phyloP scores from a whole-genome alignment of 2,888 invertebrate species.

The Exephanes ischioxanthus region DNA sequence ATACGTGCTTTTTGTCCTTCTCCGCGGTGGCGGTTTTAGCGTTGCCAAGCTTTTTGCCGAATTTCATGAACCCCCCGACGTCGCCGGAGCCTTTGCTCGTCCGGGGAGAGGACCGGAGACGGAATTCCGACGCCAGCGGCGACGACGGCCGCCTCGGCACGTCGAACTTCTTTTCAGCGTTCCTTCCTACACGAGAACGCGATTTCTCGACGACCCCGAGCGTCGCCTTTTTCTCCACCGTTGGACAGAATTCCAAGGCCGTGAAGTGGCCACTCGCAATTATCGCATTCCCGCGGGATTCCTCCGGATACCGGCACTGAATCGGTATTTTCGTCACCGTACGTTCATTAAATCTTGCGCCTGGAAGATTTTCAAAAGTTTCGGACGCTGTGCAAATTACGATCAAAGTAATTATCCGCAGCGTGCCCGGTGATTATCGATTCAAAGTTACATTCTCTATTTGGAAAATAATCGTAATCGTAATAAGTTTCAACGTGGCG shows the following conservation, averaged over 20 bases:
- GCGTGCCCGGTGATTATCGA: neutral
- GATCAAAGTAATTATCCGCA: constrained; percentile 6
- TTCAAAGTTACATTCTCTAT: neutral
- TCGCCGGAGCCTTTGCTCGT: constrained; percentile 51
- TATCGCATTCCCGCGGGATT: constrained; percentile 73
- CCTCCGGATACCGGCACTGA: constrained; percentile 14
- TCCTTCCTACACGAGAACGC: constrained; percentile 52
- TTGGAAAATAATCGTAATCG: neutral
- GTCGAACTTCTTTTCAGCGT: constrained; percentile 59
- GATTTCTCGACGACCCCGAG: constrained; percentile 33
- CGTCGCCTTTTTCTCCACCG: constrained; percentile 53
- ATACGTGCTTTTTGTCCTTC: constrained; percentile 69
- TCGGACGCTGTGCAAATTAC: constrained; percentile 27
- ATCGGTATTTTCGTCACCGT: constrained; percentile 35
- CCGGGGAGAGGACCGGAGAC: constrained; percentile 41
- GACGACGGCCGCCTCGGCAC: constrained; percentile 49
- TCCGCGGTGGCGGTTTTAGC: constrained; percentile 56
- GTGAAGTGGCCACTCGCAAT: constrained; percentile 71
- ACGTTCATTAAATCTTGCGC: constrained; percentile 70
- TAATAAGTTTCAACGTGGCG: too few relatives aligned
- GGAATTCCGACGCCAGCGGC: constrained; percentile 59
- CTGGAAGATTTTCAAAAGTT: constrained; percentile 68
- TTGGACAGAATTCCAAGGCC: constrained; percentile 44
- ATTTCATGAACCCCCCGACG: constrained; percentile 64
- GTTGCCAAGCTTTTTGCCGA: constrained; percentile 75